Percentiles rank a stretch among this genome's conserved stretches.
Evolutionary conservation across 2,888 invertebrate genomes (phyloP).

Genomic region (Sesia bembeciformis): DNA sequence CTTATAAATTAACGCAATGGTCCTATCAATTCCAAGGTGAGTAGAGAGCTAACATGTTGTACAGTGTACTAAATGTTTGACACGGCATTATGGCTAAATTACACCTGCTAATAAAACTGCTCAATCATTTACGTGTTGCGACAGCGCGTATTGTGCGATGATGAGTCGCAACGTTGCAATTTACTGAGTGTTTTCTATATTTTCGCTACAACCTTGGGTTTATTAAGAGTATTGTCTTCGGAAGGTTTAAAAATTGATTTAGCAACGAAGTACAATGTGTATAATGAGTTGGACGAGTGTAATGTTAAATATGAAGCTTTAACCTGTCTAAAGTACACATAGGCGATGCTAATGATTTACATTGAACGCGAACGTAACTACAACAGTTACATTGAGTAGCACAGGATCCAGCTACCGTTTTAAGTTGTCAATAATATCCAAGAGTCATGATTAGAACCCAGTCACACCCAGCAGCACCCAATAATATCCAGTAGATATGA

Average conservation of each 20-base stretch:
- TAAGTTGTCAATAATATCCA: too few relatives aligned
- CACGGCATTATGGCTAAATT: slow-evolving; percentile 38
- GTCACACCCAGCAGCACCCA: too few relatives aligned
- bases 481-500: too few relatives aligned
- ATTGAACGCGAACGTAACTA: too few relatives aligned
- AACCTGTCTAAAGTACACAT: too few relatives aligned
- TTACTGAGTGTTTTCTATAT: slow-evolving; percentile 36
- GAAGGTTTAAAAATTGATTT: slow-evolving; percentile 9
- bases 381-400: too few relatives aligned
- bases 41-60: slow-evolving; percentile 19
- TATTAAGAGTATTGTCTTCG: slow-evolving; percentile 49
- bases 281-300: too few relatives aligned
- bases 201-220: slow-evolving; percentile 48
- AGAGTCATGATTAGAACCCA: too few relatives aligned
- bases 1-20: slow-evolving; percentile 14
- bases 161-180: slow-evolving; percentile 29
- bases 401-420: too few relatives aligned
- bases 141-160: slow-evolving; percentile 15
- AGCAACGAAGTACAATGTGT: too few relatives aligned
- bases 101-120: slow-evolving; percentile 32
- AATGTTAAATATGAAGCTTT: too few relatives aligned
- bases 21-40: slow-evolving; percentile 38
- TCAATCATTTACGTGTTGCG: slow-evolving; percentile 30
- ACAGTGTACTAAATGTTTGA: slow-evolving; percentile 12
- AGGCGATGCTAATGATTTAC: too few relatives aligned